Evolutionary conservation across 1,140 invertebrate species (phyloP), one percentile per base, ranked within the genome.

Genomic region (Medauroidea extradentata): DNA sequence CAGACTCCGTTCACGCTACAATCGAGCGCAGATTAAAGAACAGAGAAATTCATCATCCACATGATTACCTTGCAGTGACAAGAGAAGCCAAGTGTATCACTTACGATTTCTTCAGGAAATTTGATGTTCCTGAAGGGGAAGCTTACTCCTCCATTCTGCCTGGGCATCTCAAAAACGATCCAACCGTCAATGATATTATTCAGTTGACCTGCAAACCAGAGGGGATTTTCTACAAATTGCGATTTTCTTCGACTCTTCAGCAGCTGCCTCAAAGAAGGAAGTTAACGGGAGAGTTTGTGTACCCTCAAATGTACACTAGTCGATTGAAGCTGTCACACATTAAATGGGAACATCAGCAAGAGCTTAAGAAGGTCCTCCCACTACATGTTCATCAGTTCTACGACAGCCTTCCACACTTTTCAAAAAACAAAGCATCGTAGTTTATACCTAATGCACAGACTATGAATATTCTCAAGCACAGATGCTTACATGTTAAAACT

Each of bases 41-140:
- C 29, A 34, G 21, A 38, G 42, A 59, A 23, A 64, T 66, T 53
- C 56, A 56, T 43, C 38, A 55, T 9, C 57, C 61, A 27, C 41
- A 25, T 34, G 63, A 57, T 23, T 65, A 63, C 34, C 21, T 53
- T 1, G 44, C 58, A 9, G 54, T 64, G 43, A 50, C 23, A 25
- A 21, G 29, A 8, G 50, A 25, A n/a, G 60, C 62, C 4, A 58
- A 58, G 34, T 39, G 57, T 44, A 8, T 61, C 16, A 24, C 2
- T 11, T 27, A 58, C 48, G 29, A 49, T 21, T 34, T 50, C 50
- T 63, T 63, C 34, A 34, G 29, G 29, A 34, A 34, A 34, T 11
- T 2, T 13, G 44, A 63, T 29, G 53, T 55, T 42, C 46, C 53
- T 53, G 3, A 34, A 27, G 34, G 19, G 34, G 38, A n/a, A 34